A percentile compares a stretch with the other conserved stretches of the same genome.
Evolutionary conservation across 2,113 vertebrate species (phyloP).

Genomic region (Lethenteron reissneri): DNA sequence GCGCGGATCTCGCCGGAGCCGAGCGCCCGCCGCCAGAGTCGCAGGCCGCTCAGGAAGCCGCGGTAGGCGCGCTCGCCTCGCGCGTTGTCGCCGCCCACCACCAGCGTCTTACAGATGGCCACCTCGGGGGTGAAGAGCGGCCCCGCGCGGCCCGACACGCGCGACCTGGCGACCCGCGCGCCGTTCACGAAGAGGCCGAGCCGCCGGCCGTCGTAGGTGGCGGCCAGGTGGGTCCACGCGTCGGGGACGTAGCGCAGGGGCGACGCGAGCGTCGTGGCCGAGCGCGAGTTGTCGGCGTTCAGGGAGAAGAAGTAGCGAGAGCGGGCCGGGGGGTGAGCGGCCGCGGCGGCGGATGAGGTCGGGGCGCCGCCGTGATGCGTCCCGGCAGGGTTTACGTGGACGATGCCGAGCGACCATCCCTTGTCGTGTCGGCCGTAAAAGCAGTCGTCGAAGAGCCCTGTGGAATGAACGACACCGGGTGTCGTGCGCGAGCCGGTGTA

Average conservation of each 20-base stretch:
- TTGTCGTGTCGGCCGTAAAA: slow-evolving; percentile 52
- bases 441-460: slow-evolving; percentile 88
- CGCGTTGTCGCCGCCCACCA: slow-evolving; percentile 55
- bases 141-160: slow-evolving; percentile 42
- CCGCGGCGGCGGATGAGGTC: too few relatives aligned
- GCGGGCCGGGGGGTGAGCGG: background rate
- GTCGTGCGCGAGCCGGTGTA: too few relatives aligned
- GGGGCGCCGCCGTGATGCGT: slow-evolving; percentile 27
- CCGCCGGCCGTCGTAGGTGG: slow-evolving; percentile 41
- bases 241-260: slow-evolving; percentile 35
- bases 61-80: slow-evolving; percentile 34
- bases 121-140: slow-evolving; percentile 60
- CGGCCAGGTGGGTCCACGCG: slow-evolving; percentile 56
- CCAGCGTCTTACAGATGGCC: slow-evolving; percentile 48
- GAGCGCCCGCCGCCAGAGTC: slow-evolving; percentile 32
- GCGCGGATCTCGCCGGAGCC: slow-evolving; percentile 29
- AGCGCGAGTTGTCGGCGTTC: slow-evolving; percentile 47
- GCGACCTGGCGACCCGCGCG: slow-evolving; percentile 16
- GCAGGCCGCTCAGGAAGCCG: slow-evolving; percentile 40
- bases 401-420: slow-evolving; percentile 77
- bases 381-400: slow-evolving; percentile 24
- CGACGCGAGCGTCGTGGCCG: slow-evolving; percentile 33
- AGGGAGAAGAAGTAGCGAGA: slow-evolving; percentile 68
- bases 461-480: background rate
- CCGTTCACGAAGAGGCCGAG: slow-evolving; percentile 63